phyloP scores from a whole-genome alignment of 2,113 vertebrate species.

The Budorcas taxicolor region DNA sequence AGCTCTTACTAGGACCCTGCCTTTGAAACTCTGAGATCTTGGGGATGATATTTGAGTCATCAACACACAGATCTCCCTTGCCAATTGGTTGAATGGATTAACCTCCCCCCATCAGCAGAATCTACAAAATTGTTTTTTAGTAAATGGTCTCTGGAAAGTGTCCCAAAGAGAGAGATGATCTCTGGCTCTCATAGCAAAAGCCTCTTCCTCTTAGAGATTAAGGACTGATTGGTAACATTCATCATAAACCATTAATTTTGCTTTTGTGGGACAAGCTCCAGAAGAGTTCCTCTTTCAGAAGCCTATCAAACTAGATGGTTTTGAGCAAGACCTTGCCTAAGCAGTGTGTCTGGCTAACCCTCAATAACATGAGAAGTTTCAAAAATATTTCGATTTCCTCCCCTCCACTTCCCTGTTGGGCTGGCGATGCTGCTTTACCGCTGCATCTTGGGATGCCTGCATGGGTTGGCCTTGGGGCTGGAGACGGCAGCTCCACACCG shows the following conservation, averaged over 20 bases:
- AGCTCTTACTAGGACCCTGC: background rate
- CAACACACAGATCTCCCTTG: accelerated
- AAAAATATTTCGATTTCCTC: background rate
- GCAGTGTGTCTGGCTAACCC: background rate
- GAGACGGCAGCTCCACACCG: background rate
- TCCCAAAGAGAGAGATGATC: background rate
- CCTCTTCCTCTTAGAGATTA: slow-evolving; percentile 20
- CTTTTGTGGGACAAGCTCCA: background rate
- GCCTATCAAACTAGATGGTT: background rate
- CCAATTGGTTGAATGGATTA: accelerated
- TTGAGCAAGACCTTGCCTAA: background rate
- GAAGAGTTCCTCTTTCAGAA: background rate
- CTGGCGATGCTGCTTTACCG: background rate
- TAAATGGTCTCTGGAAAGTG: background rate
- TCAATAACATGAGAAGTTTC: background rate
- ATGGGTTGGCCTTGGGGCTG: background rate
- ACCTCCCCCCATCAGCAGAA: background rate
- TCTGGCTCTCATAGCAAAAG: background rate
- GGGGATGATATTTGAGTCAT: background rate
- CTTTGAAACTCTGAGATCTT: background rate
- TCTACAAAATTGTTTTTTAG: background rate
- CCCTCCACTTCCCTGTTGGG: background rate
- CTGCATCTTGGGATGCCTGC: background rate
- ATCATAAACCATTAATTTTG: background rate
- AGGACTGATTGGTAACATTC: background rate